These are phyloP conservation scores for Taxidea taxus DNA, from an alignment of 2,113 vertebrate species.

Conservation along the genomic window DNA sequence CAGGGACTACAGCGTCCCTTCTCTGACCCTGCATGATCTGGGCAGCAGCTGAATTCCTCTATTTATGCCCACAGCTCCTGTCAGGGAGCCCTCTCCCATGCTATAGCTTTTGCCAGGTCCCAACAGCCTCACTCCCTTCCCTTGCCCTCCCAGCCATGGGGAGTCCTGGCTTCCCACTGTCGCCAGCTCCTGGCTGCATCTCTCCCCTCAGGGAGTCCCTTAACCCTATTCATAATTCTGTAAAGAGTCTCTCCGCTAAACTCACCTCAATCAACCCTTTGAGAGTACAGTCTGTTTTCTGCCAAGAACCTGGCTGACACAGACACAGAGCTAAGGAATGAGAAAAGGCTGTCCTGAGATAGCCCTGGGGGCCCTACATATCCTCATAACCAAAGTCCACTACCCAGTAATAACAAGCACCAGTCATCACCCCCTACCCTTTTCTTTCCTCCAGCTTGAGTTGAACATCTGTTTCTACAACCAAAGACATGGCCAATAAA, in stretches of 20 bases:
- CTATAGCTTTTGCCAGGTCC: neutral
- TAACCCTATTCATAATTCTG: neutral
- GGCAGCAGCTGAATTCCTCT: neutral
- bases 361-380: neutral
- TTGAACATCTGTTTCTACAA: neutral
- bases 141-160: neutral
- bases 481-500: neutral
- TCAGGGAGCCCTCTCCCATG: neutral
- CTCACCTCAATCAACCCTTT: neutral
- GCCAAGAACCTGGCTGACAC: neutral
- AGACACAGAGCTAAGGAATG: neutral
- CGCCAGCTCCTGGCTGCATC: neutral
- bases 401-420: neutral
- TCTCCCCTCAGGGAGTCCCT: neutral
- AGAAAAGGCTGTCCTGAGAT: neutral
- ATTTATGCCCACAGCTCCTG: neutral
- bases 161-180: neutral
- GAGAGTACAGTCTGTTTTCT: neutral
- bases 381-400: neutral
- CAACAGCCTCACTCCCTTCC: neutral
- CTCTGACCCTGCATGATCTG: fast-evolving
- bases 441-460: neutral
- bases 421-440: neutral
- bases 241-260: neutral
- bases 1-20: neutral